Percentiles rank a stretch among this genome's conserved stretches.
These are phyloP conservation scores for Podiceps cristatus DNA, from an alignment of 2,113 vertebrate species.

Conservation along the genomic window DNA sequence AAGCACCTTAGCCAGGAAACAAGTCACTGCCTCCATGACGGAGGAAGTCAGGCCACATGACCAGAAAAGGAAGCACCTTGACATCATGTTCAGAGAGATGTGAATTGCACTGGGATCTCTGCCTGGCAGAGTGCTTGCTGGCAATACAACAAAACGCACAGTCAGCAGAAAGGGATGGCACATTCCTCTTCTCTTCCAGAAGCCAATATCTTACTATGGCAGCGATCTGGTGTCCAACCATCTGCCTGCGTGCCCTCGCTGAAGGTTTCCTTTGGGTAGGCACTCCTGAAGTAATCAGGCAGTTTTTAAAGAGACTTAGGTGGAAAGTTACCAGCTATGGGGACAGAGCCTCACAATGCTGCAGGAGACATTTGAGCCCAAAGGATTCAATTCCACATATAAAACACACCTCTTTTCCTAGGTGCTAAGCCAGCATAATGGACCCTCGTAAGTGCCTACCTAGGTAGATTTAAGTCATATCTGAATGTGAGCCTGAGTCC, in stretches of 20 bases:
- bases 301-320: not conserved
- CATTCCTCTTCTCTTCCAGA: not conserved
- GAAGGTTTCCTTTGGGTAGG: not conserved
- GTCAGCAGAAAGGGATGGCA: not conserved
- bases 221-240: not conserved
- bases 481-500: not conserved
- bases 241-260: not conserved
- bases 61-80: not conserved
- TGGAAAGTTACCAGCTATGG: not conserved
- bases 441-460: fast-evolving
- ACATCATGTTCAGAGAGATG: not conserved
- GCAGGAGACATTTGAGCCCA: not conserved
- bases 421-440: not conserved
- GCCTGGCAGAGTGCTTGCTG: not conserved
- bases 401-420: not conserved
- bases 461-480: not conserved
- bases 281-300: not conserved
- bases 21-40: not conserved
- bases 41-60: not conserved
- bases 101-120: not conserved
- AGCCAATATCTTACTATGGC: not conserved
- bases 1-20: not conserved
- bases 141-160: not conserved
- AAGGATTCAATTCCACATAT: not conserved
- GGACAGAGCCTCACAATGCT: not conserved